Evolutionary conservation across 2,888 invertebrate species (phyloP).

Genomic region (Hydrotaea cyrtoneurina): DNA sequence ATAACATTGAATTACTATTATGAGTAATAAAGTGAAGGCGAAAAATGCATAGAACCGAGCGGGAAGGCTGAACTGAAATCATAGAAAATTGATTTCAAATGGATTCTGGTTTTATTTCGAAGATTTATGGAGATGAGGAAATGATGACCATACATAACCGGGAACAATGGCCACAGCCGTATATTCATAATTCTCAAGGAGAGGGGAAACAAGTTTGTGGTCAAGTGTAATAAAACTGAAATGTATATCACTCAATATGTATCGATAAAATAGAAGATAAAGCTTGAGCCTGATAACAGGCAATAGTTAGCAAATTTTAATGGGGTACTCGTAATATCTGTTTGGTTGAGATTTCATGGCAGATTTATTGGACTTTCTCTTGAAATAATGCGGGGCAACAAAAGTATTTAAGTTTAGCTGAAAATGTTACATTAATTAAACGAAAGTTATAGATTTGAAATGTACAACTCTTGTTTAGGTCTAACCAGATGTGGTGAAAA

Average conservation of each 20-base stretch:
- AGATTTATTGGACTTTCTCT: too few species aligned
- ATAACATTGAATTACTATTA: conserved; percentile 55
- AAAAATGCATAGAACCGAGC: not conserved
- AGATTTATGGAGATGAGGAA: conserved; percentile 31
- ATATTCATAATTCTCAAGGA: not conserved
- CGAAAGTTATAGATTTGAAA: too few species aligned
- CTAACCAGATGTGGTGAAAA: too few species aligned
- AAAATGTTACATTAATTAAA: too few species aligned
- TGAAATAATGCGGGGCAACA: too few species aligned
- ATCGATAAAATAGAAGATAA: not conserved
- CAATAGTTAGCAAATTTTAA: not conserved
- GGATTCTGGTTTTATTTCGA: not conserved
- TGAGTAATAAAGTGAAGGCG: conserved; percentile 48
- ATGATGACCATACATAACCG: conserved; percentile 22
- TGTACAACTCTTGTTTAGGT: too few species aligned
- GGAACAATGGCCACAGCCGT: not conserved
- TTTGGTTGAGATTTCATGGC: not conserved
- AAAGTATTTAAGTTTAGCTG: too few species aligned
- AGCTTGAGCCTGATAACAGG: not conserved
- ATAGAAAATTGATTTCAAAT: conserved; percentile 41
- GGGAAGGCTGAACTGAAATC: not conserved
- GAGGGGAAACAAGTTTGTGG: not conserved
- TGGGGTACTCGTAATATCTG: not conserved
- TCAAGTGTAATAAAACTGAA: not conserved
- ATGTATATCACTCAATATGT: conserved; percentile 8